Evolutionary conservation across 2,888 invertebrate genomes (phyloP).

Genomic region (Euproctis similis): DNA sequence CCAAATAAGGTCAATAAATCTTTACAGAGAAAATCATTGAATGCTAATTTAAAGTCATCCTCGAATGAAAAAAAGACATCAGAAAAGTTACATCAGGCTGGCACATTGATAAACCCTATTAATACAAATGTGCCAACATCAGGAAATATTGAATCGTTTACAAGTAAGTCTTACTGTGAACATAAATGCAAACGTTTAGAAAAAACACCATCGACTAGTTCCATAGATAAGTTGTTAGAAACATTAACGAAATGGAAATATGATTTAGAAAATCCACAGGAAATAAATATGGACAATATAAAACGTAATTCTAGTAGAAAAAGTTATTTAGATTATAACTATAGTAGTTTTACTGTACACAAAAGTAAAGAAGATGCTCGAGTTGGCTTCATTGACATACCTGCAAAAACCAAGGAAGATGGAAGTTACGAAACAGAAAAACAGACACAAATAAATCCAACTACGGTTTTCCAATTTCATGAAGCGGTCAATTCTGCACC

Average conservation of each 20-base stretch:
- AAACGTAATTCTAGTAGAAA: constrained; percentile 11
- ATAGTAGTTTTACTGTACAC: constrained; percentile 2
- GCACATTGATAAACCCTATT: constrained; percentile 30
- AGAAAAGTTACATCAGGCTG: constrained; percentile 17
- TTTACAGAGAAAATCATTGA: constrained; percentile 8
- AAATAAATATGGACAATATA: constrained; percentile 7
- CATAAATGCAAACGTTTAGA: constrained; percentile 48
- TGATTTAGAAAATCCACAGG: constrained; percentile 20
- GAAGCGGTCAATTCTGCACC: constrained; percentile 31
- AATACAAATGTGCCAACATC: constrained; percentile 9
- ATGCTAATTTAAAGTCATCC: constrained; percentile 6
- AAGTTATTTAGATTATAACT: constrained; percentile 1
- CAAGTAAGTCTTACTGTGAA: constrained; percentile 24
- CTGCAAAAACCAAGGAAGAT: constrained; percentile 2
- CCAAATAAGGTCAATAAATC: constrained; percentile 25
- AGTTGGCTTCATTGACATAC: background rate
- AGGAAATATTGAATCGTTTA: too few relatives aligned
- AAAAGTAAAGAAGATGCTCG: constrained; percentile 6
- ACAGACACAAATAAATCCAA: background rate
- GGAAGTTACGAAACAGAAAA: too few relatives aligned
- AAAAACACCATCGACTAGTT: constrained; percentile 53
- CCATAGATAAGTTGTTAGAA: constrained; percentile 50
- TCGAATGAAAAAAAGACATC: constrained; percentile 22
- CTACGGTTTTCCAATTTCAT: constrained; percentile 1
- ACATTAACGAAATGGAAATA: constrained; percentile 40